Evolutionary conservation across 2,113 vertebrate species (phyloP), one percentile per base, ranked within the genome.

Genomic region (Madoqua kirkii): DNA sequence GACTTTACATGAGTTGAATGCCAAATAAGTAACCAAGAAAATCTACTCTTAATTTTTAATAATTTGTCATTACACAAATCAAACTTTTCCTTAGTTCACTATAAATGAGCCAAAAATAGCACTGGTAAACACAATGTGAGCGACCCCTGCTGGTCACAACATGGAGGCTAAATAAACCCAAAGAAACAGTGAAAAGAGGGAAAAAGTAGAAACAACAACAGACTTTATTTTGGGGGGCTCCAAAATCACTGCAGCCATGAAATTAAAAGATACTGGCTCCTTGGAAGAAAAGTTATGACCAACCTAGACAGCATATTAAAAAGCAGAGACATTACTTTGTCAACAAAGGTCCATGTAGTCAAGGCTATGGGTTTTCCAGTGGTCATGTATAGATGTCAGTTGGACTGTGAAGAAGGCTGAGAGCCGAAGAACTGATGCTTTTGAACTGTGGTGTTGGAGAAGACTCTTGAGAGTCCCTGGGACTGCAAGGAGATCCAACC

Each of bases 141-240:
- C 23, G 67, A 21, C 82, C 95, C 62, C 97, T 98, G 97, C 64
- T 97, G 97, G 95, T 55, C 55, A 67, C 29, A 87, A 54, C 12
- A 33, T 29, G 15, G 79, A 89, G 92, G 79, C 40, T n/a, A 84
- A 95, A n/a, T 40, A 54, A 83, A 67, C 14, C 52, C 27, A 52
- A 74, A 21, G 50, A 57, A 71, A 71, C 19, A 36, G 64, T 23
- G 21, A 23, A 23, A 74, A 71, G n/a, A 71, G 67, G 19, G 67
- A 40, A 40, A 40, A 36, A 40, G n/a, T 71, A n/a, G 9, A 71
- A 71, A 71, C 67, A 21, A 21, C 5, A 10, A 71, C 67, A 23
- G 67, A 71, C 67, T 64, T n/a, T 23, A 6, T 71, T 40, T 23
- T 6, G 2, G 0, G 17, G 10, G 10, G 67, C n/a, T 40, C 67